These are phyloP conservation scores for Coelogynopora nodosa DNA, from an alignment of 2,888 invertebrate species.

Conservation along the genomic window DNA sequence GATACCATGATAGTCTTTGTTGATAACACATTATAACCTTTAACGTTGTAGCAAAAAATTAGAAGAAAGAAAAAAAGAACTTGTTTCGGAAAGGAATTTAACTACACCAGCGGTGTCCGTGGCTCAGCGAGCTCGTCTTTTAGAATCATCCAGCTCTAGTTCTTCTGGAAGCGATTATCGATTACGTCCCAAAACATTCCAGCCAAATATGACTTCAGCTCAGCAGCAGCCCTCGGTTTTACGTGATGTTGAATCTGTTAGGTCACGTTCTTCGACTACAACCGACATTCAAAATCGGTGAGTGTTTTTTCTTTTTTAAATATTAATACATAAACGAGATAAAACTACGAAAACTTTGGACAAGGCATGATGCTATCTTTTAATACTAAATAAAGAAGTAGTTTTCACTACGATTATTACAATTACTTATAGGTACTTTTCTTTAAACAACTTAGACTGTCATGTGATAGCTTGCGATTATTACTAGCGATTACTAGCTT, in stretches of 20 bases:
- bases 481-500: too few relatives aligned
- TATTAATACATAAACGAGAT: too few relatives aligned
- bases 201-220: neutral
- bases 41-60: neutral
- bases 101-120: neutral
- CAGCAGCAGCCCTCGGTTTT: neutral
- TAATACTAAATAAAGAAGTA: too few relatives aligned
- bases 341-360: too few relatives aligned
- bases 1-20: too few relatives aligned
- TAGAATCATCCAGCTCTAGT: neutral
- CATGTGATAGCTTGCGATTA: too few relatives aligned
- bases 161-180: neutral
- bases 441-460: too few relatives aligned
- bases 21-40: too few relatives aligned
- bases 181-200: neutral
- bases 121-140: neutral
- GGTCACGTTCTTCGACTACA: neutral
- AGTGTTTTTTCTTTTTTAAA: too few relatives aligned
- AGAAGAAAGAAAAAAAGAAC: neutral
- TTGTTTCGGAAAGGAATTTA: neutral
- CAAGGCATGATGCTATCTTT: too few relatives aligned
- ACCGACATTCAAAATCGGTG: neutral
- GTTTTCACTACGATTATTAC: too few relatives aligned
- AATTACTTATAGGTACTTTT: too few relatives aligned
- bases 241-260: neutral